Evolutionary conservation across 2,888 invertebrate genomes (phyloP).

Genomic region (Theretra japonica): DNA sequence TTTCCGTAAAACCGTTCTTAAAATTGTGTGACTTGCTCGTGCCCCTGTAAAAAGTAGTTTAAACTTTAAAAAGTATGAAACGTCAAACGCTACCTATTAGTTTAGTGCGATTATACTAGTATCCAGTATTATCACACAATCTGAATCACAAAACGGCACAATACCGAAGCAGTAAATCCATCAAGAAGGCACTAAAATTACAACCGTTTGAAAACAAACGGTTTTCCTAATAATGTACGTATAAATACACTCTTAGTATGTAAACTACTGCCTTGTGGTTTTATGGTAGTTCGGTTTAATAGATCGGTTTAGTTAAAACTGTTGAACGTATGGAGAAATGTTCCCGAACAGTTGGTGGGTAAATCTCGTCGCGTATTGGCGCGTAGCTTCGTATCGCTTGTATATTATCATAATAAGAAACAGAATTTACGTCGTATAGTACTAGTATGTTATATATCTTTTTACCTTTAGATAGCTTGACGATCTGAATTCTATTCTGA

Average conservation of each 20-base stretch:
- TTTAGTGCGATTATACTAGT: no score
- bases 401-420: no score
- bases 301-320: constrained; percentile 21
- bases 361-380: background rate
- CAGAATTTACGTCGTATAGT: no score
- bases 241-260: constrained; percentile 21
- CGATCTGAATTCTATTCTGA: no score
- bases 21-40: no score
- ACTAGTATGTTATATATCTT: no score
- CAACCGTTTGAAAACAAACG: constrained; percentile 22
- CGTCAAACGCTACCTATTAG: no score
- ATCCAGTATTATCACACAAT: background rate
- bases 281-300: constrained; percentile 19
- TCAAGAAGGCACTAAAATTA: constrained; percentile 14
- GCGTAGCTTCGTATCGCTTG: background rate
- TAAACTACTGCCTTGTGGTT: constrained; percentile 21
- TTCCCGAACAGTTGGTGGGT: background rate
- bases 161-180: constrained; percentile 18
- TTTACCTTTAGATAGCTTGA: no score
- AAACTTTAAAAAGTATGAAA: no score
- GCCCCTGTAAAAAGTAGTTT: no score
- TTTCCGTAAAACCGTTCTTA: no score
- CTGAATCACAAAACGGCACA: constrained; percentile 12
- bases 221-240: constrained; percentile 19
- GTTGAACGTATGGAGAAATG: constrained; percentile 13